Evolutionary conservation across 2,113 vertebrate species (phyloP).

Genomic region (Syrmaticus mikado): DNA sequence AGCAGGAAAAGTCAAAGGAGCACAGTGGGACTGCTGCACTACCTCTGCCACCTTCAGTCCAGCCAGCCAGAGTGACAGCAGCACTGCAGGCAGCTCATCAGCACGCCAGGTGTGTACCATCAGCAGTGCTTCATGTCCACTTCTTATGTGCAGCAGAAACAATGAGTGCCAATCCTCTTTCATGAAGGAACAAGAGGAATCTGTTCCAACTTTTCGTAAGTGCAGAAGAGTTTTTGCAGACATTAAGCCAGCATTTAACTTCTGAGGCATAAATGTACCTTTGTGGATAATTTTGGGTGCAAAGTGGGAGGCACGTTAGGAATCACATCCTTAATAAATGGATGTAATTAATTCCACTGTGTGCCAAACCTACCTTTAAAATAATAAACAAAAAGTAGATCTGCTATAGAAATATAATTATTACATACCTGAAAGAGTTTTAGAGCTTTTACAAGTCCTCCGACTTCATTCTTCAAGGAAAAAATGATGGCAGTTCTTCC

Average conservation of each 20-base stretch:
- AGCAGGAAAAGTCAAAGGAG: not conserved
- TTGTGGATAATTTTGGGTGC: not conserved
- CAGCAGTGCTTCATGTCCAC: not conserved
- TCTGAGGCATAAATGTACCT: not conserved
- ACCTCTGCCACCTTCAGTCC: not conserved
- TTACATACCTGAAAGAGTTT: constrained; percentile 92
- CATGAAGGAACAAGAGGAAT: not conserved
- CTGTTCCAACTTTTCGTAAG: rapidly evolving
- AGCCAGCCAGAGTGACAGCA: not conserved
- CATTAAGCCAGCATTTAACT: not conserved
- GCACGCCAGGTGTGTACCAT: not conserved
- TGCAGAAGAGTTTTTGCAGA: not conserved
- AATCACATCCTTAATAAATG: not conserved
- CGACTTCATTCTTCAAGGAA: constrained; percentile 97
- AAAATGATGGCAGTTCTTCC: constrained; percentile 90
- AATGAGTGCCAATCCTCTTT: not conserved
- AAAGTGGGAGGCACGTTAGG: not conserved
- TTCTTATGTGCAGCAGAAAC: not conserved
- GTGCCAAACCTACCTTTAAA: not conserved
- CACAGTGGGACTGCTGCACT: not conserved
- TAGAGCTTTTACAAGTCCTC: constrained; percentile 93
- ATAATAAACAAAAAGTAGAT: not conserved
- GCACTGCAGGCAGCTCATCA: not conserved
- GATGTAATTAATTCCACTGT: not conserved
- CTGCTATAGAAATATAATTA: not conserved